A percentile compares a stretch with the other conserved stretches of the same genome.
phyloP scores from a whole-genome alignment of 2,888 invertebrate genomes.

The Chymomyza fuscimana region DNA sequence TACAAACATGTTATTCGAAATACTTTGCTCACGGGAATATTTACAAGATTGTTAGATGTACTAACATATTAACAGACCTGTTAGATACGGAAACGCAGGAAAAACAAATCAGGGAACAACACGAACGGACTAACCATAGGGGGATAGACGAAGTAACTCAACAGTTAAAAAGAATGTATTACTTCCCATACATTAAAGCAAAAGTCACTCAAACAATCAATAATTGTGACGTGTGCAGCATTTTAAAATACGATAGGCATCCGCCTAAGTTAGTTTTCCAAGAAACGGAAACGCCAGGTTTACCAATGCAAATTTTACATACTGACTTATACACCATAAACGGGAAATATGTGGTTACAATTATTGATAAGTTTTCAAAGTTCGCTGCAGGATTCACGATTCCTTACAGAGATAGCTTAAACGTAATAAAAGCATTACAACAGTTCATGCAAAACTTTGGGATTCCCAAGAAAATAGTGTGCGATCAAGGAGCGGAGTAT shows the following conservation, averaged over 20 bases:
- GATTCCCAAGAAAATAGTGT: too few relatives aligned
- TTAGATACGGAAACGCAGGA: too few relatives aligned
- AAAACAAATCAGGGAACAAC: too few relatives aligned
- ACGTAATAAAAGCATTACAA: constrained; percentile 16
- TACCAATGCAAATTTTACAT: too few relatives aligned
- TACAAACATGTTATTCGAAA: too few relatives aligned
- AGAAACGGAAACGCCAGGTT: constrained; percentile 4
- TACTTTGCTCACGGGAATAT: too few relatives aligned
- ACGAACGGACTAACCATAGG: not conserved
- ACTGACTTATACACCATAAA: too few relatives aligned
- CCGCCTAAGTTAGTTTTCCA: constrained; percentile 1
- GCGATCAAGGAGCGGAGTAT: too few relatives aligned
- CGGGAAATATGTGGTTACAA: constrained; percentile 8
- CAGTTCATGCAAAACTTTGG: too few relatives aligned
- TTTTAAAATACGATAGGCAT: constrained; percentile 27
- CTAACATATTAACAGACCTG: too few relatives aligned
- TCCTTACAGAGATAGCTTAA: constrained; percentile 23
- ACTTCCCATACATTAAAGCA: constrained; percentile 29
- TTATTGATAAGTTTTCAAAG: constrained; percentile 41
- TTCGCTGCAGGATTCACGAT: constrained; percentile 28
- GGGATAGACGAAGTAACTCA: not conserved
- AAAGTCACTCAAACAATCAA: constrained; percentile 16
- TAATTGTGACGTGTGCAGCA: constrained; percentile 15
- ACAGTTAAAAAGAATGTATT: constrained; percentile 20
- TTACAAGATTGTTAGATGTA: too few relatives aligned